These are phyloP conservation scores for Caenorhabditis imperialis DNA, from an alignment of 2,888 invertebrate species.

Conservation along the genomic window DNA sequence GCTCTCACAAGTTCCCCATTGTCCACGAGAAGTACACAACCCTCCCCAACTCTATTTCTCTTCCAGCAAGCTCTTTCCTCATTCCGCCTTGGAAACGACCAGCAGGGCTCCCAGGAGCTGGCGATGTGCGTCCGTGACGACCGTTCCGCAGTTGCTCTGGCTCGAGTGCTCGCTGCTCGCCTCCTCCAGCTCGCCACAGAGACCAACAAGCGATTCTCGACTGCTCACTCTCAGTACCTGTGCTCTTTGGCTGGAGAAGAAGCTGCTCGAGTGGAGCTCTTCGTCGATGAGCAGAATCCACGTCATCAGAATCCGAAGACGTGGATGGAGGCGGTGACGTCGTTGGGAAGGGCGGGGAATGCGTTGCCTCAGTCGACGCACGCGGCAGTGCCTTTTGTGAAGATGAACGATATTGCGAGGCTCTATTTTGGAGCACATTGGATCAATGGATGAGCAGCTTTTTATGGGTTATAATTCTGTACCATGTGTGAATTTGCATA, in stretches of 20 bases:
- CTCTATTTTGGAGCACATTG: conserved; percentile 58
- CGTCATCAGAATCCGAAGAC: conserved; percentile 32
- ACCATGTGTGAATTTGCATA: conserved; percentile 10
- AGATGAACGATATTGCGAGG: conserved; percentile 56
- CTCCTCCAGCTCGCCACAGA: conserved; percentile 48
- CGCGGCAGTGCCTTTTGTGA: conserved; percentile 44
- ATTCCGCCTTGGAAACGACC: conserved; percentile 58
- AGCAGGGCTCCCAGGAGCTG: conserved; percentile 40
- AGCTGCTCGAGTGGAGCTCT: conserved; percentile 53
- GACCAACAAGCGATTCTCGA: conserved; percentile 46
- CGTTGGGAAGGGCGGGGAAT: conserved; percentile 44
- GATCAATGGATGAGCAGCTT: conserved; percentile 20
- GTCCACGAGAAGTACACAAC: too few relatives aligned
- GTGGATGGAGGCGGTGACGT: conserved; percentile 53
- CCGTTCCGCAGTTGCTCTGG: conserved; percentile 38
- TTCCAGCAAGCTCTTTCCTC: conserved; percentile 53
- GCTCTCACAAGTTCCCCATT: too few relatives aligned
- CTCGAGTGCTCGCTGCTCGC: conserved; percentile 56
- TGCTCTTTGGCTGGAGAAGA: conserved; percentile 57
- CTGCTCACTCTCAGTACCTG: conserved; percentile 45
- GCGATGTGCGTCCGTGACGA: conserved; percentile 41
- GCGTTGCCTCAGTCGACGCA: conserved; percentile 42
- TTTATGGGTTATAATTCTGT: background rate
- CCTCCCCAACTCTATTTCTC: too few relatives aligned
- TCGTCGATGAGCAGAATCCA: conserved; percentile 20